Conservation (phyloP, 1,140 invertebrate genomes). For the Mactra quadrangularis region DNA sequence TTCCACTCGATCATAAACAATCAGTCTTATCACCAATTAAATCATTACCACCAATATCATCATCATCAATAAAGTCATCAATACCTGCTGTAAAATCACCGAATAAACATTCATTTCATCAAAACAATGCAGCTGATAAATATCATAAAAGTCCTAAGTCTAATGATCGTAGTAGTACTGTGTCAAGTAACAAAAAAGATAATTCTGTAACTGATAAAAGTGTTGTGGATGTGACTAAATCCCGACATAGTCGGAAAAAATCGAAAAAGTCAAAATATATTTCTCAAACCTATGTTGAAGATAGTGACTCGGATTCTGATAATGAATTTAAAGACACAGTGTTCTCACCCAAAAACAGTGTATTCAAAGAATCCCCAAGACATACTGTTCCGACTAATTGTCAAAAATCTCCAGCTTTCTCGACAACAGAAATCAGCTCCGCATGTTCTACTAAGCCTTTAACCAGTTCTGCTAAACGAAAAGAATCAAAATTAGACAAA, state of each 20-base stretch:
- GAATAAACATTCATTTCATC: not conserved
- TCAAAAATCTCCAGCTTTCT: conserved; percentile 13
- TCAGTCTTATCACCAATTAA: conserved; percentile 46
- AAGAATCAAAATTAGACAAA: conserved; percentile 46
- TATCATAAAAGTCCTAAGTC: not conserved
- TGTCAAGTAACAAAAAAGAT: conserved; percentile 2
- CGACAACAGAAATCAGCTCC: not conserved
- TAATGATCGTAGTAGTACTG: not conserved
- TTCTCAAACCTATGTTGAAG: not conserved
- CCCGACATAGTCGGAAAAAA: conserved; percentile 11
- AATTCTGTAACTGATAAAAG: conserved; percentile 16
- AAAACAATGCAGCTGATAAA: conserved; percentile 18
- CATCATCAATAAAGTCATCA: conserved; percentile 22
- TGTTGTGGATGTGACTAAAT: not conserved
- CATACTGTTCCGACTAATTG: conserved; percentile 29
- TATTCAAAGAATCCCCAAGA: not conserved
- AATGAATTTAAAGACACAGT: conserved; percentile 34
- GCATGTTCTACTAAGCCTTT: conserved; percentile 30
- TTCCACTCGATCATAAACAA: conserved; percentile 33
- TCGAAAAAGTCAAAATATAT: not conserved
- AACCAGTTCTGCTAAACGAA: conserved; percentile 19
- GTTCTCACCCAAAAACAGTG: not conserved
- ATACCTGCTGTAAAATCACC: conserved; percentile 27
- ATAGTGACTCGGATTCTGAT: conserved; percentile 27
- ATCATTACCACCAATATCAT: not conserved